Conservation (phyloP, 2,113 vertebrate species). For the Nannospalax galili region DNA sequence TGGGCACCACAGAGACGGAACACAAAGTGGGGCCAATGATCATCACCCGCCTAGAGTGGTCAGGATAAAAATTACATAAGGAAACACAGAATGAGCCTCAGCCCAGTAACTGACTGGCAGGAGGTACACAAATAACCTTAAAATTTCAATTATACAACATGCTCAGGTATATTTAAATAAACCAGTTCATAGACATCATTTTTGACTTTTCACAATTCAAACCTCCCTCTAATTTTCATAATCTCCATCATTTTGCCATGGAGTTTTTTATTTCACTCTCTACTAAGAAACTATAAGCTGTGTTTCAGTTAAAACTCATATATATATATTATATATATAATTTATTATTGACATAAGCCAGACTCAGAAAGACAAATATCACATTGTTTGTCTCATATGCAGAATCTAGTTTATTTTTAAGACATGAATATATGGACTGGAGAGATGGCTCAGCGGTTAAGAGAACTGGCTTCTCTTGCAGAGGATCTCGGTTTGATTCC, state of each 20-base stretch:
- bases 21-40: not conserved
- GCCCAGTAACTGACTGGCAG: not conserved
- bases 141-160: not conserved
- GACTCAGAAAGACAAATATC: not conserved
- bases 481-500: no score
- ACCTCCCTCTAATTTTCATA: not conserved
- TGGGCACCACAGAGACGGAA: not conserved
- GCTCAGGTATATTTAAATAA: not conserved
- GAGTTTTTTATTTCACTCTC: not conserved
- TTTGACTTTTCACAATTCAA: not conserved
- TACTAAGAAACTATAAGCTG: not conserved
- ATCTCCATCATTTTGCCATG: not conserved
- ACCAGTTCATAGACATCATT: not conserved
- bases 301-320: no score
- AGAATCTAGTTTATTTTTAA: not conserved
- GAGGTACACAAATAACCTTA: not conserved
- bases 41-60: not conserved
- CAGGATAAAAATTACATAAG: not conserved
- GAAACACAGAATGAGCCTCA: not conserved
- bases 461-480: no score
- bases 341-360: not conserved
- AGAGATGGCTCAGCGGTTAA: no score
- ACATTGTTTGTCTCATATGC: not conserved
- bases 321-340: no score
- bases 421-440: not conserved